These are phyloP conservation scores for Anastrepha ludens DNA, from an alignment of 1,140 invertebrate species.

Conservation along the genomic window DNA sequence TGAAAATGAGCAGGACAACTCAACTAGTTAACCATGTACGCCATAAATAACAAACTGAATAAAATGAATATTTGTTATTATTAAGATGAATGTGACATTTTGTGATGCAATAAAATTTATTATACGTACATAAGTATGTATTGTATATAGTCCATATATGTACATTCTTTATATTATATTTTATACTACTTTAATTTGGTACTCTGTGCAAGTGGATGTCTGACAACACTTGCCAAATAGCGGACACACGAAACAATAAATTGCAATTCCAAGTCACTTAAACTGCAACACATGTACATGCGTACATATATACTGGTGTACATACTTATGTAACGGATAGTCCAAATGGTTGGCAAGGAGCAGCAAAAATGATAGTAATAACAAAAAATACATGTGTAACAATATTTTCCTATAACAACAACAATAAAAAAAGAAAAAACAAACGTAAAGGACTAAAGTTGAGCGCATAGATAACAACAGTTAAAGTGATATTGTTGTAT, in stretches of 20 bases:
- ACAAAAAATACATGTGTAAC: neutral
- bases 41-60: constrained; percentile 20
- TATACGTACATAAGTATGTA: constrained; percentile 4
- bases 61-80: constrained; percentile 22
- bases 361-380: neutral
- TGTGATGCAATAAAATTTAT: constrained; percentile 17
- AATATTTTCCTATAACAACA: neutral
- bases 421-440: neutral
- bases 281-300: neutral
- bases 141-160: neutral
- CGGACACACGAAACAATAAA: constrained; percentile 51
- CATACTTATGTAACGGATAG: neutral
- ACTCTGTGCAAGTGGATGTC: neutral
- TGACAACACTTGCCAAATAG: constrained; percentile 49
- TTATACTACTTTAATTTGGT: neutral
- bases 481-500: neutral
- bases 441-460: neutral
- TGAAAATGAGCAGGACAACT: too few species aligned
- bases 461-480: too few species aligned
- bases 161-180: neutral
- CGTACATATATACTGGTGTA: neutral
- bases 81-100: constrained; percentile 40
- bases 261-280: constrained; percentile 54
- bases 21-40: neutral
- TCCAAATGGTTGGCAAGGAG: neutral